phyloP scores from a whole-genome alignment of 2,113 vertebrate genomes.

The Cryptomyrus ogoouensis region DNA sequence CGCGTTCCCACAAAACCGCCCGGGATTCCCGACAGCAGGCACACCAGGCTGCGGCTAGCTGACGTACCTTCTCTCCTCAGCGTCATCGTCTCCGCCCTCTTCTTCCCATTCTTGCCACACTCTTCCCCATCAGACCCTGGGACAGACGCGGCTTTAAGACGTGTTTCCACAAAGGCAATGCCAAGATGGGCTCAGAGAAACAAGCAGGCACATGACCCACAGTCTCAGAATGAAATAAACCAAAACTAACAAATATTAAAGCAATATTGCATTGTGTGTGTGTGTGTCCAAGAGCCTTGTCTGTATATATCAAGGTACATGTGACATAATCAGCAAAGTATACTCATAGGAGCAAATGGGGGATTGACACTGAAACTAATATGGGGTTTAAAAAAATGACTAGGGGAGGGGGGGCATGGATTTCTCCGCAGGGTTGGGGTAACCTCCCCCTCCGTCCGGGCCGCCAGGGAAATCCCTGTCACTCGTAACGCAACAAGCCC shows the following conservation, averaged over 20 bases:
- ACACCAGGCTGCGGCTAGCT: neutral
- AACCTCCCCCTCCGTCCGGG: neutral
- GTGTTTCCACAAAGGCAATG: neutral
- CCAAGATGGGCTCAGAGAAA: neutral
- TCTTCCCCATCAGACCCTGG: constrained; percentile 73
- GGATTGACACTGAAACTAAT: neutral
- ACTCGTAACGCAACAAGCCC: constrained; percentile 6
- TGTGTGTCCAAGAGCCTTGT: neutral
- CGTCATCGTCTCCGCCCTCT: constrained; percentile 82
- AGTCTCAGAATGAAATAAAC: neutral
- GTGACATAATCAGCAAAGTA: neutral
- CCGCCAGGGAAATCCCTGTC: constrained; percentile 6
- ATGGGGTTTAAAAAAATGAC: neutral
- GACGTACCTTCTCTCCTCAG: constrained; percentile 82
- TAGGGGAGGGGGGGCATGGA: neutral
- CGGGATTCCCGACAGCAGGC: neutral
- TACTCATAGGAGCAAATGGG: neutral
- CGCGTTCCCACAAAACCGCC: neutral
- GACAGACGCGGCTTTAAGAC: constrained; percentile 25
- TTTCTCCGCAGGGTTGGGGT: neutral
- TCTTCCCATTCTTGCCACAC: constrained; percentile 71
- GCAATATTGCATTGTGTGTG: neutral
- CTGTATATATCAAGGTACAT: neutral
- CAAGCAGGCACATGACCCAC: neutral
- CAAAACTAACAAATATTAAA: neutral